These are phyloP conservation scores for Lamproptera curius DNA, from an alignment of 2,888 invertebrate species.

Conservation along the genomic window DNA sequence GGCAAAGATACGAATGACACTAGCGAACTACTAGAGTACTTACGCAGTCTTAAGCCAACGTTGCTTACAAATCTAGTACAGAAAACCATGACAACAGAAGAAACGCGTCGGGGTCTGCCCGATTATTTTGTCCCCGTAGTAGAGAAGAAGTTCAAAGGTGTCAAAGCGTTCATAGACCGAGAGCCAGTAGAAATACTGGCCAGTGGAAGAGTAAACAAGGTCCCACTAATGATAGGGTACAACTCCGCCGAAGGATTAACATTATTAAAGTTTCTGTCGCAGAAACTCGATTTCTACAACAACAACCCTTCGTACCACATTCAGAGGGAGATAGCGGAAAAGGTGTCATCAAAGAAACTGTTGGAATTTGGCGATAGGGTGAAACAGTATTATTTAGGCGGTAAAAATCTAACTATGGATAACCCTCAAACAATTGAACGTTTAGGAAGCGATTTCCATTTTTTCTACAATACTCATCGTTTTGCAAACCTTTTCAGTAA, in stretches of 20 bases:
- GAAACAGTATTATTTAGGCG: constrained; percentile 42
- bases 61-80: constrained; percentile 38
- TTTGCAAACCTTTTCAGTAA: constrained; percentile 41
- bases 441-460: constrained; percentile 42
- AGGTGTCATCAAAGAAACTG: constrained; percentile 32
- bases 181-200: constrained; percentile 39
- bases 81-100: constrained; percentile 42
- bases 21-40: constrained; percentile 40
- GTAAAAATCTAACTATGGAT: constrained; percentile 34
- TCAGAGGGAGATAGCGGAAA: constrained; percentile 41
- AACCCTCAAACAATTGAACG: constrained; percentile 35
- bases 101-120: constrained; percentile 43
- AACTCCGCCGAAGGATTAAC: constrained; percentile 51
- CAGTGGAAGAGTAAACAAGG: constrained; percentile 37
- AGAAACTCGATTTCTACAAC: constrained; percentile 37
- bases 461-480: constrained; percentile 42
- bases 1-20: constrained; percentile 47
- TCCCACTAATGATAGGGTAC: constrained; percentile 50
- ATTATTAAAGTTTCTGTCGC: constrained; percentile 32
- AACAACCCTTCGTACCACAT: constrained; percentile 41
- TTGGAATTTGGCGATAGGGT: constrained; percentile 42
- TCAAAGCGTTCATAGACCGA: constrained; percentile 43
- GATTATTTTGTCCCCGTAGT: constrained; percentile 48
- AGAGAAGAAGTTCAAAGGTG: constrained; percentile 43
- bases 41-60: constrained; percentile 41